These are phyloP conservation scores for Thomomys bottae DNA, from an alignment of 2,113 vertebrate genomes.

Conservation along the genomic window DNA sequence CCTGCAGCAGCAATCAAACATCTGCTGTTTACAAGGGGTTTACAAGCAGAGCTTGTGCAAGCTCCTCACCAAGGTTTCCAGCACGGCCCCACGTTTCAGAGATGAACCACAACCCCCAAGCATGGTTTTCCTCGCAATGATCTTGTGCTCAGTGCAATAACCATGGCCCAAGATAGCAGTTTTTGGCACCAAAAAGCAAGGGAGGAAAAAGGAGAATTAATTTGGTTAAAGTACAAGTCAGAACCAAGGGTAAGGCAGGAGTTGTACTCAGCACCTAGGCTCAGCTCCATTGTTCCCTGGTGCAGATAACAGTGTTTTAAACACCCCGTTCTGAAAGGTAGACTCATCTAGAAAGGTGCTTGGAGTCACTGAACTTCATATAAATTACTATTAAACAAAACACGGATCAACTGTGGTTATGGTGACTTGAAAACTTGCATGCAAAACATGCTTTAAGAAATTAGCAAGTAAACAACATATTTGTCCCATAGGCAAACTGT, in stretches of 20 bases:
- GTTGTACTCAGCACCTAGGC: accelerated
- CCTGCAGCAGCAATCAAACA: background rate
- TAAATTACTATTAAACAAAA: background rate
- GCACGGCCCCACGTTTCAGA: background rate
- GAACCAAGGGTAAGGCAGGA: background rate
- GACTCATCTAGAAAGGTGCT: background rate
- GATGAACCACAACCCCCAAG: background rate
- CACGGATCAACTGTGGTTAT: background rate
- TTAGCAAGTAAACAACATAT: background rate
- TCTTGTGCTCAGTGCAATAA: background rate
- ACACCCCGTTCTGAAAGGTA: background rate
- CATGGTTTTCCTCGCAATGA: background rate
- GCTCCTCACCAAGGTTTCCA: background rate
- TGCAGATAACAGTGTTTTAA: background rate
- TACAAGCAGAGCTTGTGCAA: background rate
- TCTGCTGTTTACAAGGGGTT: conserved; percentile 55
- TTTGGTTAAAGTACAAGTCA: background rate
- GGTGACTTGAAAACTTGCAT: background rate
- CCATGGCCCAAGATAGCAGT: background rate
- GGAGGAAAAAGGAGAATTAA: background rate
- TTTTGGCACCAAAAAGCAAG: background rate
- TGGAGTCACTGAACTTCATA: background rate
- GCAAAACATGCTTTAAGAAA: background rate
- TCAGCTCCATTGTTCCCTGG: background rate
- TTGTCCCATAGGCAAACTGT: background rate